These are phyloP conservation scores for Ceriagrion tenellum DNA, from an alignment of 2,888 invertebrate species.

Conservation along the genomic window DNA sequence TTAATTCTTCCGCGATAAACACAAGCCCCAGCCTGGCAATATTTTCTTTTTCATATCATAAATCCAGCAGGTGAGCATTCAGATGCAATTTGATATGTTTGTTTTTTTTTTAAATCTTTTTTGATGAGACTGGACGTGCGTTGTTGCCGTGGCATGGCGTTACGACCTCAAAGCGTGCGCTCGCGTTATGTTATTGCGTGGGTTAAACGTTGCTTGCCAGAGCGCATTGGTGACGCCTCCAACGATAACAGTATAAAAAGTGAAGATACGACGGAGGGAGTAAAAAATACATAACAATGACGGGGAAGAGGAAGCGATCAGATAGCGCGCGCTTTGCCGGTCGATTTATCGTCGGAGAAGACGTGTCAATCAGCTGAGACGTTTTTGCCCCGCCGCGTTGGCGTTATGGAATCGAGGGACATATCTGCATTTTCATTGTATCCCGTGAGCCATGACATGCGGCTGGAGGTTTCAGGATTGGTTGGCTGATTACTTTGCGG, in stretches of 20 bases:
- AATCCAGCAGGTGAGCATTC: neutral
- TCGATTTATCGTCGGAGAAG: conserved; percentile 28
- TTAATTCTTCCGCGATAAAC: neutral
- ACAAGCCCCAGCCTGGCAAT: neutral
- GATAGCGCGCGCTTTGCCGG: conserved; percentile 16
- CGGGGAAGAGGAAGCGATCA: neutral
- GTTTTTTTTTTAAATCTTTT: neutral
- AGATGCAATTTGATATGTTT: neutral
- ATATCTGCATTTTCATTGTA: too few relatives aligned
- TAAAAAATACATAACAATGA: neutral
- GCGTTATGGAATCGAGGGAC: neutral
- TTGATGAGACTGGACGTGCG: neutral
- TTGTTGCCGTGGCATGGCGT: neutral
- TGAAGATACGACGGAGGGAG: neutral
- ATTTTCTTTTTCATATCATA: conserved; percentile 12
- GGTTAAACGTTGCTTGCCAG: neutral
- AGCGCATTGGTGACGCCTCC: neutral
- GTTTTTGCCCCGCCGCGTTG: neutral
- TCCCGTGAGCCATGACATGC: too few relatives aligned
- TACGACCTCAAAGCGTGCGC: neutral
- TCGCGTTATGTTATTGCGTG: neutral
- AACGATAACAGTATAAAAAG: neutral
- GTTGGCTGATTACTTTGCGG: too few relatives aligned
- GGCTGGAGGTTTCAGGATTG: too few relatives aligned
- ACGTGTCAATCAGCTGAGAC: conserved; percentile 17